These are phyloP conservation scores for Nestor notabilis DNA, from an alignment of 2,113 vertebrate genomes.

Conservation along the genomic window DNA sequence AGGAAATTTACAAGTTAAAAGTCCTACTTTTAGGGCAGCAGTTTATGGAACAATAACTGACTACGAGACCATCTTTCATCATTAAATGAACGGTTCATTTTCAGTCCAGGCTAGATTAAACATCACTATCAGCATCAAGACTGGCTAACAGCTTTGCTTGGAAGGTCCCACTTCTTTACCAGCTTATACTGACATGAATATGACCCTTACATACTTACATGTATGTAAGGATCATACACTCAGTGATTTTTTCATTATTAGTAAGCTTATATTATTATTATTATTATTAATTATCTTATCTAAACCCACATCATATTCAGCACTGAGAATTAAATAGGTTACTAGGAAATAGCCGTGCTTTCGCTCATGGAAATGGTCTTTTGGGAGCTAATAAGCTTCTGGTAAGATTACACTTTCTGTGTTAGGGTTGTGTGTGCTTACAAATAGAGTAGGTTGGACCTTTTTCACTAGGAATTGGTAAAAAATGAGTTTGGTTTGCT, in stretches of 20 bases:
- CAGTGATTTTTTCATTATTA: neutral
- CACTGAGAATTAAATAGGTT: neutral
- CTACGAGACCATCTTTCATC: neutral
- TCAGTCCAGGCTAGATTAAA: neutral
- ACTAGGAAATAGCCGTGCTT: neutral
- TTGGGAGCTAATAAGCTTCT: neutral
- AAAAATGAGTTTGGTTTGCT: neutral
- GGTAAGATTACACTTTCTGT: neutral
- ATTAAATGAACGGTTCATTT: rapidly evolving
- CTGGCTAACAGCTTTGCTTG: neutral
- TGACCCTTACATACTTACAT: too few species aligned
- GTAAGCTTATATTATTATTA: too few species aligned
- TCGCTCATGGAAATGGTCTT: neutral
- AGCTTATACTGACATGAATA: neutral
- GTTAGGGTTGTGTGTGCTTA: rapidly evolving
- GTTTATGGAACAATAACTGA: neutral
- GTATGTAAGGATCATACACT: neutral
- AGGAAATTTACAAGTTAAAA: neutral
- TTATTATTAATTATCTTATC: too few species aligned
- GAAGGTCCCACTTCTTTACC: neutral
- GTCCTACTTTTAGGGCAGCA: neutral
- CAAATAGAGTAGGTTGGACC: neutral
- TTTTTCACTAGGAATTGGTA: neutral
- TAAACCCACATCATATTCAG: neutral
- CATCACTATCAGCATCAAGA: neutral